Conservation (phyloP, 2,797 vertebrate species). For the Falco berigora region DNA sequence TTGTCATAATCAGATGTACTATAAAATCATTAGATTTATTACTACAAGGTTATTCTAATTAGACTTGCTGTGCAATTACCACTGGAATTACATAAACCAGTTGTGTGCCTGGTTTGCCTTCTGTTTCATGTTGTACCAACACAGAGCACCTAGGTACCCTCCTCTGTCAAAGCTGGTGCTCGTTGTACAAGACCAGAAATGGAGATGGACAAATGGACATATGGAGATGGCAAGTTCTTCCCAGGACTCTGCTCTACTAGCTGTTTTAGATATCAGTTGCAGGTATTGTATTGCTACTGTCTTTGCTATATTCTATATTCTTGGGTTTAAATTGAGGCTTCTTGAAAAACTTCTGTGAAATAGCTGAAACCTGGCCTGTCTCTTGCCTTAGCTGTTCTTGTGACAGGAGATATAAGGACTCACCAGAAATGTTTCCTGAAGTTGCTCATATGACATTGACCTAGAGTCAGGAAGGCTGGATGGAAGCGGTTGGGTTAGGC, state of each 20-base stretch:
- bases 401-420: neutral
- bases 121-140: neutral
- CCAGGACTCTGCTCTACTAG: neutral
- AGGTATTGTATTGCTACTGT: accelerated
- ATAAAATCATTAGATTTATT: neutral
- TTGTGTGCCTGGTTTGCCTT: neutral
- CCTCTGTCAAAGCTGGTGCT: neutral
- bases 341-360: neutral
- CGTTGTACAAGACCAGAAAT: neutral
- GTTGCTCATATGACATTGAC: neutral
- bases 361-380: neutral
- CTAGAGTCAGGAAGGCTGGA: no score
- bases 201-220: neutral
- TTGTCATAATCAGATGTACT: neutral
- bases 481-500: neutral
- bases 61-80: neutral
- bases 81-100: neutral
- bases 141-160: neutral
- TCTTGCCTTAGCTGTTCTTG: neutral
- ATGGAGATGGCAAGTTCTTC: neutral
- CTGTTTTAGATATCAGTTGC: neutral
- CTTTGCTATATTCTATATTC: neutral
- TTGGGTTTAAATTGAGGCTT: neutral
- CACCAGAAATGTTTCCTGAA: neutral
- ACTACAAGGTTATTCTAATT: neutral